Base-by-base conservation (phyloP, 35 echinoderm and acorn worm species). In the Apostichopus parvimensis region DNA sequence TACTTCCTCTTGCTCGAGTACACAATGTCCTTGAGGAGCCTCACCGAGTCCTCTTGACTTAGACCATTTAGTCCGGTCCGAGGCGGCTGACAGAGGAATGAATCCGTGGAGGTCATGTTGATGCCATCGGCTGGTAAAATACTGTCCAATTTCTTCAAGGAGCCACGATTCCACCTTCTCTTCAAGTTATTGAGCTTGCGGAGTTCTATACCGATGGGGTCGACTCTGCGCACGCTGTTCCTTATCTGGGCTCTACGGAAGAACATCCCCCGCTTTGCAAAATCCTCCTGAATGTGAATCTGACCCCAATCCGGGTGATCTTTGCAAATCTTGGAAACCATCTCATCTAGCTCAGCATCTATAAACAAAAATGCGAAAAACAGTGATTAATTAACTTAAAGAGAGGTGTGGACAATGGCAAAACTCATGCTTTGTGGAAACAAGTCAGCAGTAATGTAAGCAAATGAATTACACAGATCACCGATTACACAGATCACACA, bases 61-160 rank as follows among this genome's bases (percentile, higher is more conserved):
- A 88, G 61, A 5, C 62, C 86, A 28, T 88, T 88, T 3, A 88
- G 86, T 13, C 86, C 86, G 8, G 57, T 88, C 17, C 86, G 1
- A 55, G 86, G 86, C 3, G 86, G 86, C 57, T 66, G 62, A n/a
- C 61, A 66, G 61, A 88, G 20, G 28, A 88, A 88, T 6, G 86
- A 88, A 66, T 68, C 60, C 13, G 86, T 88, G 9, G 86, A 88
- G n/a, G 86, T 88, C 86, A 88, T 88, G 86, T 88, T 88, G 64
- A 88, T 88, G 34, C 86, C 86, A n/a, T 88, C 86, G 23, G 86
- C 86, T 0, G 86, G 86, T 20, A 88, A 26, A 18, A 88, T 73
- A 6, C 26, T 72, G 86, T 88, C 64, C 86, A 88, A 72, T 6
- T 52, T 60, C 1, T 88, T 88, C 18, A 88, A 24, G 7, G 86